Evolutionary conservation across 2,888 invertebrate genomes (phyloP).

Genomic region (Agriopis leucophaearia): DNA sequence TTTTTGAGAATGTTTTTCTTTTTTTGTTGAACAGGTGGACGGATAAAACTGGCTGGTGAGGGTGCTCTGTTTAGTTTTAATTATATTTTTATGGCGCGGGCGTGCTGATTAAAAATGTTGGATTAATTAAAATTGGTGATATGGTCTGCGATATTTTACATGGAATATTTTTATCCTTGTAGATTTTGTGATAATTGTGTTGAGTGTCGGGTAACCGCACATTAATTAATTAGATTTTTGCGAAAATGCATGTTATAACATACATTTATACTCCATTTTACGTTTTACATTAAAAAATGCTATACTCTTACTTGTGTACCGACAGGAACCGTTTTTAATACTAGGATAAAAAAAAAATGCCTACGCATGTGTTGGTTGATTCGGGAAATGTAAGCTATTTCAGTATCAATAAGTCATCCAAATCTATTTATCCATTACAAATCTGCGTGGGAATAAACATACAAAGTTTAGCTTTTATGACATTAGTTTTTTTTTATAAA

Average conservation of each 20-base stretch:
- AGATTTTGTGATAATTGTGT: not conserved
- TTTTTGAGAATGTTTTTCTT: slow-evolving; percentile 65
- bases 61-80: slow-evolving; percentile 53
- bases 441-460: not conserved
- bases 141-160: slow-evolving; percentile 13
- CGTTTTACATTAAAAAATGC: no score
- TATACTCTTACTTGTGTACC: no score
- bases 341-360: no score
- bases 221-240: no score
- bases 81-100: slow-evolving; percentile 38
- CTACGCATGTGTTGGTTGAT: no score
- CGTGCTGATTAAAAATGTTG: slow-evolving; percentile 36
- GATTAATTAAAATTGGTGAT: slow-evolving; percentile 31
- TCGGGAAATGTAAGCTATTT: no score
- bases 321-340: no score
- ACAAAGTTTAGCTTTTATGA: not conserved
- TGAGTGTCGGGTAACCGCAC: no score
- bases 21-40: slow-evolving; percentile 33
- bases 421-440: not conserved
- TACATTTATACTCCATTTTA: no score
- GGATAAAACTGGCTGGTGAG: slow-evolving; percentile 55
- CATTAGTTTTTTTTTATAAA: no score
- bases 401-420: not conserved
- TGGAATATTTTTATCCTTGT: not conserved
- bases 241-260: no score